These are phyloP conservation scores for Centrocercus urophasianus DNA, from an alignment of 2,113 vertebrate species.

Conservation along the genomic window DNA sequence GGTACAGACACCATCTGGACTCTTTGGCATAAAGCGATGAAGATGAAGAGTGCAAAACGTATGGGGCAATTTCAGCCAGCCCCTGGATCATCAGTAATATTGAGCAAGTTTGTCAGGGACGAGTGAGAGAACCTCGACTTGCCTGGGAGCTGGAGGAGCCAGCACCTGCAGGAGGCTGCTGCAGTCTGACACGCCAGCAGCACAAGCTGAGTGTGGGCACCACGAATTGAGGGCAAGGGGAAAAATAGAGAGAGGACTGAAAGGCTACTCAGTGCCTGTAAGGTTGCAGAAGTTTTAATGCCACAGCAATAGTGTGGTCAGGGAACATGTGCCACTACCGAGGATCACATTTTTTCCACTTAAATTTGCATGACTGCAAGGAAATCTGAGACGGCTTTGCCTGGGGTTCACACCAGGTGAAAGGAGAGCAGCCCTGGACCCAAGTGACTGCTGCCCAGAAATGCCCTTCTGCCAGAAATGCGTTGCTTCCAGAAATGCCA, in stretches of 20 bases:
- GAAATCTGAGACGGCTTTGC: not conserved
- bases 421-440: not conserved
- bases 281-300: not conserved
- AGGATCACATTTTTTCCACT: not conserved
- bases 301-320: not conserved
- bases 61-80: not conserved
- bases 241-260: not conserved
- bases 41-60: slow-evolving; percentile 16
- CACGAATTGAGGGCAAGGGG: not conserved
- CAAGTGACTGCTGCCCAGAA: not conserved
- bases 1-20: slow-evolving; percentile 62
- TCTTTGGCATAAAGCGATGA: not conserved
- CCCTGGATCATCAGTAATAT: not conserved
- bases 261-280: not conserved
- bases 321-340: not conserved
- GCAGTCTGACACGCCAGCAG: no score
- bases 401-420: not conserved
- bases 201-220: not conserved
- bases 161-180: not conserved
- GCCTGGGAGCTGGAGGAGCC: not conserved
- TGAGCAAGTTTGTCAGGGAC: not conserved
- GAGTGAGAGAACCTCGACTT: not conserved
- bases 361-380: not conserved
- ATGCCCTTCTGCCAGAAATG: not conserved
- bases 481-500: slow-evolving; percentile 24